phyloP scores from a whole-genome alignment of 2,888 invertebrate species.

The Lacanobia wlatinum region DNA sequence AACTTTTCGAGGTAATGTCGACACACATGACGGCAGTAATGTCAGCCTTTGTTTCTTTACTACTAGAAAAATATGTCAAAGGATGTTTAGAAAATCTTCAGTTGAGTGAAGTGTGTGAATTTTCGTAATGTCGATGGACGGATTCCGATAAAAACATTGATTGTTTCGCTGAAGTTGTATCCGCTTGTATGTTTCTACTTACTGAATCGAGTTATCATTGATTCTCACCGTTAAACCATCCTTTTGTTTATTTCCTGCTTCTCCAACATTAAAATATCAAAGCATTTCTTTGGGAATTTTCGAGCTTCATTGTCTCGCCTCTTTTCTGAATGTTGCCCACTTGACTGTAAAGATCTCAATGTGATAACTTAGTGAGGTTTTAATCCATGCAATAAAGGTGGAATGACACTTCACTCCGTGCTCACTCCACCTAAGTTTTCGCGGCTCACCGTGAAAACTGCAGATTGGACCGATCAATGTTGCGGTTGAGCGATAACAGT shows the following conservation, averaged over 20 bases:
- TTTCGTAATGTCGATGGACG: conserved; percentile 15
- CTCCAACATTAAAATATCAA: neutral
- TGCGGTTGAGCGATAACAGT: too few relatives aligned
- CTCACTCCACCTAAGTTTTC: too few relatives aligned
- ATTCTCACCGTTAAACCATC: conserved; percentile 1
- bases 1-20: neutral
- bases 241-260: neutral
- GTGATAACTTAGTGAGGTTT: too few relatives aligned
- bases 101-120: conserved; percentile 4
- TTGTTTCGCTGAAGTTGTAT: conserved; percentile 23
- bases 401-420: too few relatives aligned
- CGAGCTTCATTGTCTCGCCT: neutral
- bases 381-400: too few relatives aligned
- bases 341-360: neutral
- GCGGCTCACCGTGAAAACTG: too few relatives aligned
- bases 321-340: neutral
- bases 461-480: too few relatives aligned
- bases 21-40: too few relatives aligned
- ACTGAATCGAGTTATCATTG: conserved; percentile 19
- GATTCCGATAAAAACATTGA: conserved; percentile 39
- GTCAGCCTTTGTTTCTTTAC: neutral
- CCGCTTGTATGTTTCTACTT: conserved; percentile 33
- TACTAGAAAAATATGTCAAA: conserved; percentile 1
- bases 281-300: neutral
- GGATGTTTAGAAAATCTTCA: conserved; percentile 27